A percentile compares a stretch with the other conserved stretches of the same genome.
Evolutionary conservation across 1,140 invertebrate genomes (phyloP).

Genomic region (Drosophila virilis): DNA sequence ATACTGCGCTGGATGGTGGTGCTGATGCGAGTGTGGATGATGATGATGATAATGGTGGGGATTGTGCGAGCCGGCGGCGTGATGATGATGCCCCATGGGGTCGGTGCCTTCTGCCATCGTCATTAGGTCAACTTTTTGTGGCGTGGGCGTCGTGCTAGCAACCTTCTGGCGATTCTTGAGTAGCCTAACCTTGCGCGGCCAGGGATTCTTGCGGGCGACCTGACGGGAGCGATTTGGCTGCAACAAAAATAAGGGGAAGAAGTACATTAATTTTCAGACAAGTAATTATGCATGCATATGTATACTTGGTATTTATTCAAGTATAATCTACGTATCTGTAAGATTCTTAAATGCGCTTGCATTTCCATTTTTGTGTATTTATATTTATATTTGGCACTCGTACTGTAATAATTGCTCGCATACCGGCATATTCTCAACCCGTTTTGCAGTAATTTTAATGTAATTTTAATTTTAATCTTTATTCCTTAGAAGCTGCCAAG

Average conservation of each 20-base stretch:
- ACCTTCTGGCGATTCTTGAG: constrained; percentile 18
- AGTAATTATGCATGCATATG: neutral
- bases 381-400: too few relatives aligned
- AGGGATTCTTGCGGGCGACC: constrained; percentile 47
- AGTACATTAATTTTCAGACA: neutral
- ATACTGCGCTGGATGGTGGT: constrained; percentile 57
- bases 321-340: neutral
- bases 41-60: constrained; percentile 64
- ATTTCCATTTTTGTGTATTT: neutral
- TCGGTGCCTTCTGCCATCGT: constrained; percentile 84
- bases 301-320: neutral
- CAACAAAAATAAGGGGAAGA: constrained; percentile 7
- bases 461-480: too few relatives aligned
- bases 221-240: constrained; percentile 40
- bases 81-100: constrained; percentile 84
- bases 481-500: neutral
- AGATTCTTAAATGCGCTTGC: neutral
- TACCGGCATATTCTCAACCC: constrained; percentile 2
- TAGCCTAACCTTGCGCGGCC: constrained; percentile 45
- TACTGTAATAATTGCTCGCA: neutral
- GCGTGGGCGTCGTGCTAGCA: constrained; percentile 40
- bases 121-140: constrained; percentile 83
- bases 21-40: constrained; percentile 59
- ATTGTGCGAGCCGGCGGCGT: constrained; percentile 75
- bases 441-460: neutral